Evolutionary conservation across 2,888 invertebrate species (phyloP).

Genomic region (Abscondita cerata): DNA sequence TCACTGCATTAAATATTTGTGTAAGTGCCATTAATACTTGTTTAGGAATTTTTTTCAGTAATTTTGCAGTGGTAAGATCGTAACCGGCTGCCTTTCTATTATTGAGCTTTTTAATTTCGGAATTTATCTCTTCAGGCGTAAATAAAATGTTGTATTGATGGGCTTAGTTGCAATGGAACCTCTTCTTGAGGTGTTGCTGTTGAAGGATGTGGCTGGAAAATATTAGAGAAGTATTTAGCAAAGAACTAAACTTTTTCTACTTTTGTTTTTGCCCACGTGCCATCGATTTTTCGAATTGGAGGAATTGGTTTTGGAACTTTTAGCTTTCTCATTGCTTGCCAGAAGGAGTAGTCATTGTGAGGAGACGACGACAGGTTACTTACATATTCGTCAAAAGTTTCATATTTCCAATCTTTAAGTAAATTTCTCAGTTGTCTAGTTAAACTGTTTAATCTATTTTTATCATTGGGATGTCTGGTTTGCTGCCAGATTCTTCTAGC

Average conservation of each 20-base stretch:
- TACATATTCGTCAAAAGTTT: neutral
- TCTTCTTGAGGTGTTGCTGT: neutral
- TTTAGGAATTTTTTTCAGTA: neutral
- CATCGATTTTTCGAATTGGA: conserved; percentile 3
- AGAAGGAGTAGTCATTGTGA: conserved; percentile 9
- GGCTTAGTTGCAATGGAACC: conserved; percentile 7
- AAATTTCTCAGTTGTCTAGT: too few relatives aligned
- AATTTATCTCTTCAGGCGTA: conserved; percentile 2
- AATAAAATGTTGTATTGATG: neutral
- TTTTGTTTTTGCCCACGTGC: conserved; percentile 12
- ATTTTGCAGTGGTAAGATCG: conserved; percentile 6
- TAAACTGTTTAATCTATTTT: too few relatives aligned
- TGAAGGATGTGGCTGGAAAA: neutral
- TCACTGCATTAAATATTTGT: neutral
- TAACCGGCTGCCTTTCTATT: conserved; percentile 1
- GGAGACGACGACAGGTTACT: neutral
- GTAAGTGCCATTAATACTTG: neutral
- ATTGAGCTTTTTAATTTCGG: conserved; percentile 5
- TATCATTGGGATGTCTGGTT: neutral
- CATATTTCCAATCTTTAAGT: neutral
- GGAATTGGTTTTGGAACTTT: conserved; percentile 9
- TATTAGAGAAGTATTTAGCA: conserved; percentile 10
- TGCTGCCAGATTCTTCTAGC: neutral
- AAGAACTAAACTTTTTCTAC: neutral
- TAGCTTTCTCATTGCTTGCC: neutral